Percentiles rank a stretch among this genome's conserved stretches.
Conservation (phyloP, 1,140 invertebrate species). For the Cardiocondyla obscurior region DNA sequence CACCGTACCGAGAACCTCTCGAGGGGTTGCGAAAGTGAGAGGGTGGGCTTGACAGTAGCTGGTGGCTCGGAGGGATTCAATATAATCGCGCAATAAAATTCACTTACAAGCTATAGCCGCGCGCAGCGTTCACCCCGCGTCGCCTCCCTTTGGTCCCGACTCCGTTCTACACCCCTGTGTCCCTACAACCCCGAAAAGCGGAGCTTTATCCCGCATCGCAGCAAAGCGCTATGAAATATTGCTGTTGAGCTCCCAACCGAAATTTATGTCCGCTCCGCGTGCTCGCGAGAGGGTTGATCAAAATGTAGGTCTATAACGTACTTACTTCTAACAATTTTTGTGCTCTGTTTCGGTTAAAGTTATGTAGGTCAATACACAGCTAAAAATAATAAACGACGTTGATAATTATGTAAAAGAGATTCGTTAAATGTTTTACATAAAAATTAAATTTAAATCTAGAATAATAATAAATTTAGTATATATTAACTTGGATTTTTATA, state of each 20-base stretch:
- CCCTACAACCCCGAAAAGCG: slow-evolving; percentile 58
- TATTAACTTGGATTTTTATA: neutral
- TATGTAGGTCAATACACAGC: neutral
- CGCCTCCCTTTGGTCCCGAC: slow-evolving; percentile 35
- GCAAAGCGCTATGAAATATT: slow-evolving; percentile 66
- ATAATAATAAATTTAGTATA: neutral
- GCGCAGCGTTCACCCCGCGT: slow-evolving; percentile 41
- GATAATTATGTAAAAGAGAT: neutral
- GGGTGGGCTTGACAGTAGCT: slow-evolving; percentile 67
- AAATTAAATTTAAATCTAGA: neutral
- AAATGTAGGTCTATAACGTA: slow-evolving; percentile 26
- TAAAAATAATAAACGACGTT: neutral
- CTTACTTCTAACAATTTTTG: slow-evolving; percentile 24
- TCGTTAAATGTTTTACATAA: neutral
- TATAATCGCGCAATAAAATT: slow-evolving; percentile 83
- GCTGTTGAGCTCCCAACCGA: slow-evolving; percentile 62
- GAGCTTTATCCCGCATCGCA: slow-evolving; percentile 62
- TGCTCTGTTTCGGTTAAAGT: neutral
- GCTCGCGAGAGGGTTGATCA: slow-evolving; percentile 17
- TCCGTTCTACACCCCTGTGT: slow-evolving; percentile 35
- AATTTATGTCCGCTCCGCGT: slow-evolving; percentile 31
- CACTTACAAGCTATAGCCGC: slow-evolving; percentile 76
- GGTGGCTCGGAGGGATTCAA: slow-evolving; percentile 78
- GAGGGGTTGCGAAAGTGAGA: slow-evolving; percentile 58
- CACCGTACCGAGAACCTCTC: slow-evolving; percentile 65